phyloP scores from a whole-genome alignment of 2,113 vertebrate genomes.

The Falcunculus frontatus region DNA sequence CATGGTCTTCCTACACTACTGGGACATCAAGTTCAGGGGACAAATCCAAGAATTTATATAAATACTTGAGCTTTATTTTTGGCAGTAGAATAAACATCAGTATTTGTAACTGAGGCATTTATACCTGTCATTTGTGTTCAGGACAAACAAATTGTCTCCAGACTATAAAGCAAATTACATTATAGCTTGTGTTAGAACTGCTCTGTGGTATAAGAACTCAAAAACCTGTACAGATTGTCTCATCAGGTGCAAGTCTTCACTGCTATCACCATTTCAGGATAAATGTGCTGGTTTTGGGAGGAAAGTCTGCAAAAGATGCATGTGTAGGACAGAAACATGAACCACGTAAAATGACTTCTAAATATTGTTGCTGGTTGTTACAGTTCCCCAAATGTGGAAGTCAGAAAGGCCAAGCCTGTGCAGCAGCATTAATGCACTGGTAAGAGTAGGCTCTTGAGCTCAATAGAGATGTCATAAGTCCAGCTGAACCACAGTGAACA shows the following conservation, averaged over 20 bases:
- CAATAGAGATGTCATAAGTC: neutral
- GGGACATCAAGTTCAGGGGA: neutral
- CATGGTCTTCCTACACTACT: neutral
- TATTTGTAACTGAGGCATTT: neutral
- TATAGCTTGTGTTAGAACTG: neutral
- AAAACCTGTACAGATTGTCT: neutral
- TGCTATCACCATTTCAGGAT: neutral
- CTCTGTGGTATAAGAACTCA: neutral
- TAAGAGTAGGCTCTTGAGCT: neutral
- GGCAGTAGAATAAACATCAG: neutral
- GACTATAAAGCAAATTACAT: neutral
- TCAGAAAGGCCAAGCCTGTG: neutral
- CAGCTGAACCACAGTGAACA: neutral
- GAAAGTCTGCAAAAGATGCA: neutral
- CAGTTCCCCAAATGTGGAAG: neutral
- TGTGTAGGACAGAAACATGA: neutral
- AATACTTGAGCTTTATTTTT: constrained; percentile 4
- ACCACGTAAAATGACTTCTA: neutral
- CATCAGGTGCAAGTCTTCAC: neutral
- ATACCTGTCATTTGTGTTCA: neutral
- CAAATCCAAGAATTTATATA: neutral
- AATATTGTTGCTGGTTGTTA: neutral
- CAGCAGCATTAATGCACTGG: neutral
- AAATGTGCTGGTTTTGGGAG: neutral
- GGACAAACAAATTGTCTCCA: neutral